phyloP scores from a whole-genome alignment of 2,797 vertebrate species.

The Esox lucius region DNA sequence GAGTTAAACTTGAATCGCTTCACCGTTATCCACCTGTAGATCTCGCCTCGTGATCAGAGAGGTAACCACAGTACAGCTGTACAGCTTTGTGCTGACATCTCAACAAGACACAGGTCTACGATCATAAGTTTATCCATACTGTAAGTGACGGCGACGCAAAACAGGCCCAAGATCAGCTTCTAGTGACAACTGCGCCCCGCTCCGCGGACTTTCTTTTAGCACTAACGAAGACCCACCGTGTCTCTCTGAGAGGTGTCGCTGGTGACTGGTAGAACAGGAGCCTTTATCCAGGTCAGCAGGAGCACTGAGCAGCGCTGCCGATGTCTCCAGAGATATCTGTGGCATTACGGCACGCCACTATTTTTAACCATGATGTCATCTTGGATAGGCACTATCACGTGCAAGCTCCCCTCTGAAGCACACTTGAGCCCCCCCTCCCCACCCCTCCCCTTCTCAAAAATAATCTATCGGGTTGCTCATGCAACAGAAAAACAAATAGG shows the following conservation, averaged over 20 bases:
- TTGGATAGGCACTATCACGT: slow-evolving; percentile 16
- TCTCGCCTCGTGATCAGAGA: slow-evolving; percentile 1
- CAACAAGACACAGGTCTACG: too few species aligned
- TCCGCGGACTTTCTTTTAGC: too few species aligned
- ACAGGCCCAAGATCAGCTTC: too few species aligned
- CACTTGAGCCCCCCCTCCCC: slow-evolving; percentile 26
- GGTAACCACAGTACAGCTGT: slow-evolving; percentile 16
- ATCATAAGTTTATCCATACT: too few species aligned
- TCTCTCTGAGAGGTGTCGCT: not conserved
- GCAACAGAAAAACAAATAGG: slow-evolving; percentile 31
- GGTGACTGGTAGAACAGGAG: slow-evolving; percentile 42
- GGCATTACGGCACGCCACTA: slow-evolving; percentile 65
- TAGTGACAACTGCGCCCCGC: too few species aligned
- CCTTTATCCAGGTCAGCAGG: slow-evolving; percentile 55
- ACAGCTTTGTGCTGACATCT: too few species aligned
- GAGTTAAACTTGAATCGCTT: too few species aligned
- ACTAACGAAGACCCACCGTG: too few species aligned
- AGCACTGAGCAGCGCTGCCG: slow-evolving; percentile 6
- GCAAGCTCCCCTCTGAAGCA: slow-evolving; percentile 5
- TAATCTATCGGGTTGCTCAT: slow-evolving; percentile 27
- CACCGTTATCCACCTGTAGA: too few species aligned
- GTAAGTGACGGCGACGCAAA: too few species aligned
- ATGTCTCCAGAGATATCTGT: slow-evolving; percentile 43
- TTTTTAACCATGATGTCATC: slow-evolving; percentile 73
- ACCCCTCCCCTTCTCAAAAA: slow-evolving; percentile 21